Evolutionary conservation across 2,113 vertebrate species (phyloP).

Genomic region (Platichthys flesus): DNA sequence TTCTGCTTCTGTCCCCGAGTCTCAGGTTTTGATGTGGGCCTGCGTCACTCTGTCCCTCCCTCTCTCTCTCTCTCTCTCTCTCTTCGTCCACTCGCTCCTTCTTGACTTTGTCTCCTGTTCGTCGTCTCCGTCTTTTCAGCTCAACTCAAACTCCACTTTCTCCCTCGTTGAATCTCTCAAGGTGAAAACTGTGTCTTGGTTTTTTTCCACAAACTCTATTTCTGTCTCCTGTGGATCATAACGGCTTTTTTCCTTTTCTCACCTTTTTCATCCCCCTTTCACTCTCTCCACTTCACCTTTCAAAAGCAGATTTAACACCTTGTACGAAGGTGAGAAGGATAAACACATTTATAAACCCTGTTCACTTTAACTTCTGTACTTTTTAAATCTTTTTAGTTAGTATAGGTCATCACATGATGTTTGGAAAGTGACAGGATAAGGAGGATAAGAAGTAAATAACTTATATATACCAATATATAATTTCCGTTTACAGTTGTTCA

Average conservation of each 20-base stretch:
- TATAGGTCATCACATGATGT: no score
- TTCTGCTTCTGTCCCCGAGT: not conserved
- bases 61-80: no score
- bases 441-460: no score
- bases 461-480: no score
- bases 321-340: not conserved
- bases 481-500: no score
- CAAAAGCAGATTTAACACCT: conserved; percentile 41
- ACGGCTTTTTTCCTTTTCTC: conserved; percentile 42
- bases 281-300: conserved; percentile 18
- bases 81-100: not conserved
- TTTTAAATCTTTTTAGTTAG: no score
- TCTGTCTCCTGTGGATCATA: conserved; percentile 35
- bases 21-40: not conserved
- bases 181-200: conserved; percentile 29
- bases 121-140: not conserved
- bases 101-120: conserved; percentile 2
- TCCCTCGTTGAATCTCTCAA: conserved; percentile 4
- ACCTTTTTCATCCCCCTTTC: conserved; percentile 28
- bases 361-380: not conserved
- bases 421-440: no score
- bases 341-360: not conserved
- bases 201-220: conserved; percentile 42
- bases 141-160: not conserved
- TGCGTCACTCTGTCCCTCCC: not conserved